Conservation (phyloP, 2,113 vertebrate genomes). For the Cynocephalus volans region DNA sequence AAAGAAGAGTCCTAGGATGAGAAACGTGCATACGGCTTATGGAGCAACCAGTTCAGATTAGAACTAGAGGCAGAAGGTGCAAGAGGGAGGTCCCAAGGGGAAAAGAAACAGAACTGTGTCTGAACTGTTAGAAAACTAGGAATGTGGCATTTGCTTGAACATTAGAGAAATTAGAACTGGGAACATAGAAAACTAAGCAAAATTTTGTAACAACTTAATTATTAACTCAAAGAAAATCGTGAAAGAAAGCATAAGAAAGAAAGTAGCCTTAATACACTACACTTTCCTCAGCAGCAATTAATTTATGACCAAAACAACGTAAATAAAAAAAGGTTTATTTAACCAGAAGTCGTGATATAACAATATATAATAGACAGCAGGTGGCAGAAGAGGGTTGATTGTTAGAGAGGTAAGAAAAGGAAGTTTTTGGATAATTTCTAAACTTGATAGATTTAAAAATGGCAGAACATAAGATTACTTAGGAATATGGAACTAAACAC, state of each 20-base stretch:
- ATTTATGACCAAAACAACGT: background rate
- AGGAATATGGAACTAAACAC: constrained; percentile 3
- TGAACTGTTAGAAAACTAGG: background rate
- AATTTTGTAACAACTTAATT: background rate
- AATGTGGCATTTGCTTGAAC: background rate
- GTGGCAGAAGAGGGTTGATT: background rate
- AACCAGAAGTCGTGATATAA: background rate
- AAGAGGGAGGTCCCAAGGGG: background rate
- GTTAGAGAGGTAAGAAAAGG: background rate
- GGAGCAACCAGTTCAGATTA: background rate
- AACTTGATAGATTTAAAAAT: too few species aligned
- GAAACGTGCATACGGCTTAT: background rate
- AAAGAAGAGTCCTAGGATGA: background rate
- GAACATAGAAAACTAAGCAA: constrained; percentile 26
- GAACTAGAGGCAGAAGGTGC: background rate
- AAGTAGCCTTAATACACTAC: background rate
- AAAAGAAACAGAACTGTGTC: background rate
- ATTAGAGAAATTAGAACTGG: background rate
- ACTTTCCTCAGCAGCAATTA: background rate
- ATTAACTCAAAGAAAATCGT: background rate
- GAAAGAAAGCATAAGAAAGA: background rate
- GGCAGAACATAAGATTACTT: background rate
- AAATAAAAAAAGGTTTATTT: background rate
- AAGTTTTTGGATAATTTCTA: background rate
- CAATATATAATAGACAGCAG: background rate